A percentile compares a stretch with the other conserved stretches of the same genome.
phyloP scores from a whole-genome alignment of 1,140 invertebrate species.

The Chlorops oryzae region DNA sequence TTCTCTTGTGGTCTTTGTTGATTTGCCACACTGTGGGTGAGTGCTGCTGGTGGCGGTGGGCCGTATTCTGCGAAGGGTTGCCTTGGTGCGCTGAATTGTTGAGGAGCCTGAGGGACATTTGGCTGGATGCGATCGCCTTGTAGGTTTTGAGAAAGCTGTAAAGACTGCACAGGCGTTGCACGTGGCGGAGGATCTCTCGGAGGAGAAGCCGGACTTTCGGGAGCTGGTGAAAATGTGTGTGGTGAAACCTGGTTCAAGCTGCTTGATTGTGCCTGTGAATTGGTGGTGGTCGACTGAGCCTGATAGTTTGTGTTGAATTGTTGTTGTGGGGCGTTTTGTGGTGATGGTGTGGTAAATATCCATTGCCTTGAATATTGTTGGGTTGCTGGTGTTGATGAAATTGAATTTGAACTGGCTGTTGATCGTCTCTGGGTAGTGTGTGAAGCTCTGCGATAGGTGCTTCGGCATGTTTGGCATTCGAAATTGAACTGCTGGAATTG shows the following conservation, averaged over 20 bases:
- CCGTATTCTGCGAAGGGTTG: constrained; percentile 11
- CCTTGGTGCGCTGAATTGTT: background rate
- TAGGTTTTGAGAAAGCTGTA: too few relatives aligned
- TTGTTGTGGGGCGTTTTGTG: too few relatives aligned
- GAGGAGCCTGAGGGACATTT: constrained; percentile 28
- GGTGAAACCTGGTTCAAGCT: too few relatives aligned
- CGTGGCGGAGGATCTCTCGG: too few relatives aligned
- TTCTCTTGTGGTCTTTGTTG: too few relatives aligned
- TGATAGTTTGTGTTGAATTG: too few relatives aligned
- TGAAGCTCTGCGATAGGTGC: constrained; percentile 41
- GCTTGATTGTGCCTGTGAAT: too few relatives aligned
- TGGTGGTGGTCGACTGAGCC: too few relatives aligned
- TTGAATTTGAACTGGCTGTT: background rate
- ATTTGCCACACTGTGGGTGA: constrained; percentile 31
- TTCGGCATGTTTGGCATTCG: constrained; percentile 17
- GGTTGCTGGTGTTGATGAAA: background rate
- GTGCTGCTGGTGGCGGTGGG: constrained; percentile 19
- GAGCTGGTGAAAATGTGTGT: too few relatives aligned
- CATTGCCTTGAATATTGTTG: background rate
- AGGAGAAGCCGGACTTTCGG: too few relatives aligned
- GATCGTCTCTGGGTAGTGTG: constrained; percentile 12
- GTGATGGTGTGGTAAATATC: background rate
- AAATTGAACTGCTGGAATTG: too few relatives aligned
- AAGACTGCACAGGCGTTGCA: constrained; percentile 34
- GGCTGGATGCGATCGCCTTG: constrained; percentile 38